Conservation (phyloP, 92 coral and sea anemone species). For the Porites evermanni region DNA sequence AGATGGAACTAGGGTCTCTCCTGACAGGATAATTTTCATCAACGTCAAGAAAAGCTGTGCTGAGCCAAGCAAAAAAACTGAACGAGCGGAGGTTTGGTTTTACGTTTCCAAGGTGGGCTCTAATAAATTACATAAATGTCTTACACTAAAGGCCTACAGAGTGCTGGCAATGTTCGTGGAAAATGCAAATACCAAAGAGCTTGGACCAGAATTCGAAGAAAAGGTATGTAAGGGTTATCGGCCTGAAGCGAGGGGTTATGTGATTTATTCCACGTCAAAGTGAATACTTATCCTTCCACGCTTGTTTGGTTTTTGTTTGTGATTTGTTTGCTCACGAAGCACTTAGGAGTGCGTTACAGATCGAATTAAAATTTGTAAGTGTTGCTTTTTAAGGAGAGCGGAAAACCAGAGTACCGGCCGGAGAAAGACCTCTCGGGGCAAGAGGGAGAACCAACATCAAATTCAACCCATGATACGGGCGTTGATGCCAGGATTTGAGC, state of each 20-base stretch:
- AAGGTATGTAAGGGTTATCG: constrained; percentile 57
- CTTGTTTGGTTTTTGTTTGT: too few species aligned
- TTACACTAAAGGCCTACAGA: constrained; percentile 81
- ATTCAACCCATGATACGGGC: too few species aligned
- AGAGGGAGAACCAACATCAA: too few species aligned
- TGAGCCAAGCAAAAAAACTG: constrained; percentile 69
- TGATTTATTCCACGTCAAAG: too few species aligned
- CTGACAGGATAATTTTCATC: constrained; percentile 72
- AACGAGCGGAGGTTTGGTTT: constrained; percentile 86
- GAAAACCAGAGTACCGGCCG: too few species aligned
- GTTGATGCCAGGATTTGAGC: too few species aligned
- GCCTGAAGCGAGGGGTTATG: not conserved
- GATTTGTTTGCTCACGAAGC: too few species aligned
- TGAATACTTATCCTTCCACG: too few species aligned
- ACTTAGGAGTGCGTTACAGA: too few species aligned
- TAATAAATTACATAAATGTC: constrained; percentile 61
- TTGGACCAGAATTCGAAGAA: constrained; percentile 82
- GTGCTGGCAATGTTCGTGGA: constrained; percentile 78
- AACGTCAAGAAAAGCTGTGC: constrained; percentile 78
- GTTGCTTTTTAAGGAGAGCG: too few species aligned
- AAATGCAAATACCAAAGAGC: constrained; percentile 70
- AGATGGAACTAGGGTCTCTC: constrained; percentile 70
- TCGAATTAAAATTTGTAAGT: too few species aligned
- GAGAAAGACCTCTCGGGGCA: too few species aligned
- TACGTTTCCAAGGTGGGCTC: constrained; percentile 62